phyloP scores from a whole-genome alignment of 2,113 vertebrate species.

The Tretioscincus oriximinensis region DNA sequence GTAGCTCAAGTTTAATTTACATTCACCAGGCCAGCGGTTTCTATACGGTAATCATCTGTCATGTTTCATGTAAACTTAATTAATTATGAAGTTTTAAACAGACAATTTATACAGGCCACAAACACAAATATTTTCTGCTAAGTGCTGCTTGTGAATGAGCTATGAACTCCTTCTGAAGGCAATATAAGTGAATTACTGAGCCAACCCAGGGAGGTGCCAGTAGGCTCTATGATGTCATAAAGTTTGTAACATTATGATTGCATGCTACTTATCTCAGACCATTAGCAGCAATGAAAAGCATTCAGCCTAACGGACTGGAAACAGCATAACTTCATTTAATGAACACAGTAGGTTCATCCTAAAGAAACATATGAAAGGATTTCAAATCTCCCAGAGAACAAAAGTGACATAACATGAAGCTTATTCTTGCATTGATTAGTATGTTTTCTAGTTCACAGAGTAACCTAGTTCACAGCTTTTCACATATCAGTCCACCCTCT shows the following conservation, averaged over 20 bases:
- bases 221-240: conserved; percentile 16
- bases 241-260: conserved; percentile 8
- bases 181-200: conserved; percentile 21
- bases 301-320: too few species aligned
- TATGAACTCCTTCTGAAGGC: conserved; percentile 46
- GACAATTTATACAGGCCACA: conserved; percentile 56
- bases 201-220: neutral
- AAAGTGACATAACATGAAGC: too few species aligned
- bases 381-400: too few species aligned
- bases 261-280: conserved; percentile 22
- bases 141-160: conserved; percentile 48
- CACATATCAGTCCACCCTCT: too few species aligned
- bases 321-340: too few species aligned
- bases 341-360: too few species aligned
- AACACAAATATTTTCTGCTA: conserved; percentile 54
- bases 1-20: conserved; percentile 55
- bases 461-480: too few species aligned
- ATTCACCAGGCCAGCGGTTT: conserved; percentile 49
- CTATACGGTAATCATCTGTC: conserved; percentile 66
- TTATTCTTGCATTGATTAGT: too few species aligned
- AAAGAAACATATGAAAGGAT: too few species aligned
- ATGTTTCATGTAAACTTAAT: conserved; percentile 59
- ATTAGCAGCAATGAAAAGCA: neutral
- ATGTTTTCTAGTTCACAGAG: too few species aligned
- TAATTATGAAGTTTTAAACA: conserved; percentile 66